Evolutionary conservation across 2,888 invertebrate genomes (phyloP), one percentile per base, ranked within the genome.

Genomic region (Synergus gifuensis): DNA sequence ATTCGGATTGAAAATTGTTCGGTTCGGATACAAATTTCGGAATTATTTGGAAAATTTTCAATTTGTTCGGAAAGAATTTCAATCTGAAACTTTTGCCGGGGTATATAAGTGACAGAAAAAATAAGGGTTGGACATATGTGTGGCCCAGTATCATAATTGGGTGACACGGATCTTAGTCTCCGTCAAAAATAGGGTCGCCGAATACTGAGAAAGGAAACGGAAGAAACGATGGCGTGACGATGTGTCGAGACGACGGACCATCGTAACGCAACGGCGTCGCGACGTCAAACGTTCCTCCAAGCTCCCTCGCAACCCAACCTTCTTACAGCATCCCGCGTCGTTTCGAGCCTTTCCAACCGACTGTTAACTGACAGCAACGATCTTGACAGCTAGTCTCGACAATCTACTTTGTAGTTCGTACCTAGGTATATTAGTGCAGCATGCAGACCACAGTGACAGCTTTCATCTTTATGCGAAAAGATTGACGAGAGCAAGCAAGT

Each of bases 371-470:
- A 77, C 83, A 79, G 80, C 76, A 76, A 76, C 69, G 63, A 78
- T 82, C 78, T 82, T 82, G 82, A 82, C 82, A 82, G 81, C 76
- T 77, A 81, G 82, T 83, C 83, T 60, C 22, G 60, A 18, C 22
- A 18, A 83, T 81, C 81, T 83, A 82, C 83, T 83, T 83, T 83
- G 83, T 83, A 83, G 83, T 83, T 66, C 79, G 66, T 81, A 78
- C 79, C 60, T 60, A 60, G 60, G 22, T 60, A 60, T 60, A n/a
- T n/a, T n/a, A 60, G 22, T 60, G 22, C 16, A 8, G 7, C n/a
- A n/a, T n/a, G n/a, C 22, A 18, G 46, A 44, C 49, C 46, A 69
- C 69, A 44, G n/a, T 67, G 67, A 67, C 67, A 67, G 67, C 42
- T 69, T 73, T 73, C 69, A 36, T 73, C 46, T 73, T 73, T 46